Evolutionary conservation across 2,797 vertebrate species (phyloP).

Genomic region (Zalophus californianus): DNA sequence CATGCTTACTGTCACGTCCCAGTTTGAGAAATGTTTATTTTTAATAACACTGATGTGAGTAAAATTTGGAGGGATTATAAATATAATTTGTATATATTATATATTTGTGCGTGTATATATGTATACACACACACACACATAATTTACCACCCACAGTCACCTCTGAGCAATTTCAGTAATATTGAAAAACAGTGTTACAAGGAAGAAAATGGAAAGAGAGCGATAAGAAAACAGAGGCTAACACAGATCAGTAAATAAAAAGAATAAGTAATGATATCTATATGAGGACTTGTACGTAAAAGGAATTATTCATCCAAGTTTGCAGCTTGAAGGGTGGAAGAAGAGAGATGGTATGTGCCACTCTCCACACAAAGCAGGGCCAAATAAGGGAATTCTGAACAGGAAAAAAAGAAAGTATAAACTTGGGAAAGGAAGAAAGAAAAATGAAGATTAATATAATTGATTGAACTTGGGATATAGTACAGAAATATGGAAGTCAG

Average conservation of each 20-base stretch:
- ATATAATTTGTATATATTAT: not conserved
- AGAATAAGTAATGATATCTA: not conserved
- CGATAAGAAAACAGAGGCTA: not conserved
- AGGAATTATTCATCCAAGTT: not conserved
- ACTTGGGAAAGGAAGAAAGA: not conserved
- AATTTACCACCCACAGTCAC: not conserved
- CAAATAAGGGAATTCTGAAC: not conserved
- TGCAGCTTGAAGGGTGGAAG: not conserved
- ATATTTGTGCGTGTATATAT: no score
- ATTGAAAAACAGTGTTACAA: not conserved
- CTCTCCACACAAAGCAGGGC: not conserved
- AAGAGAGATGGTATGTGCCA: not conserved
- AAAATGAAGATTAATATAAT: not conserved
- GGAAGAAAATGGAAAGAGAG: not conserved
- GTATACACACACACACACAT: not conserved
- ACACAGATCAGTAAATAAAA: not conserved
- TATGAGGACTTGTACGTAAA: not conserved
- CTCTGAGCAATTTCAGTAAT: not conserved
- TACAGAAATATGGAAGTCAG: not conserved
- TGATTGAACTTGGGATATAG: not conserved
- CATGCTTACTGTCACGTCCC: not conserved
- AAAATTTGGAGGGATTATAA: not conserved
- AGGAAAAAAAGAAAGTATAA: not conserved
- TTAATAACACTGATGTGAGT: not conserved
- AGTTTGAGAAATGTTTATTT: conserved; percentile 14